Percentiles rank a stretch among this genome's conserved stretches.
phyloP scores from a whole-genome alignment of 1,140 invertebrate species.

The Pachyrhynchus sulphureomaculatus region DNA sequence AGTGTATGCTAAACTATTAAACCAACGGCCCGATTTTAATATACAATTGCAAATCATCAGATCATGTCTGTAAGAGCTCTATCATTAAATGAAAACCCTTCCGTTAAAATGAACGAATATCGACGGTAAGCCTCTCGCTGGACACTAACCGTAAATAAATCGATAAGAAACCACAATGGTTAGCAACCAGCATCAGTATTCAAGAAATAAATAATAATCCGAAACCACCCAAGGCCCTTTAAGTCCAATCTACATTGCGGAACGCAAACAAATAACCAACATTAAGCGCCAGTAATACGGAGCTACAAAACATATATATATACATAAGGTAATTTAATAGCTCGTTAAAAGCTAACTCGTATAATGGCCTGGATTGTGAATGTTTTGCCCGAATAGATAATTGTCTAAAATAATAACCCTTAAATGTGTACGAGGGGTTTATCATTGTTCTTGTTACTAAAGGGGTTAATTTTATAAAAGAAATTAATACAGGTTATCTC shows the following conservation, averaged over 20 bases:
- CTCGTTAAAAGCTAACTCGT: constrained; percentile 19
- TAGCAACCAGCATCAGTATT: constrained; percentile 12
- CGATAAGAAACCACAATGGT: constrained; percentile 19
- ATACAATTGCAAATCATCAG: too few species aligned
- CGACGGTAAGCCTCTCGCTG: too few species aligned
- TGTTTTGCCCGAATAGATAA: constrained; percentile 8
- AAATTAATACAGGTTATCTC: too few species aligned
- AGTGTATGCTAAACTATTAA: too few species aligned
- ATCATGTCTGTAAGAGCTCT: too few species aligned
- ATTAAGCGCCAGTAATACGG: constrained; percentile 20
- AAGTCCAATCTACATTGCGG: constrained; percentile 24
- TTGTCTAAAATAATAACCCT: constrained; percentile 7
- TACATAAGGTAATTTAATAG: constrained; percentile 26
- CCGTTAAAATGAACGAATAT: too few species aligned
- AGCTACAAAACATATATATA: constrained; percentile 20
- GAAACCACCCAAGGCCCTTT: constrained; percentile 19
- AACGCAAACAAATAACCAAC: constrained; percentile 22
- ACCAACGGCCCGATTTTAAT: too few species aligned
- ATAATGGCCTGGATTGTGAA: neutral
- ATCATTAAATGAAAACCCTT: too few species aligned
- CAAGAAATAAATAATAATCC: constrained; percentile 26
- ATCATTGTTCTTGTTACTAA: neutral
- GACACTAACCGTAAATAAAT: neutral
- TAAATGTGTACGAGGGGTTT: neutral
- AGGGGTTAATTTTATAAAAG: too few species aligned